Evolutionary conservation across 2,888 invertebrate genomes (phyloP), one percentile per base, ranked within the genome.

Genomic region (Meloe dianella): DNA sequence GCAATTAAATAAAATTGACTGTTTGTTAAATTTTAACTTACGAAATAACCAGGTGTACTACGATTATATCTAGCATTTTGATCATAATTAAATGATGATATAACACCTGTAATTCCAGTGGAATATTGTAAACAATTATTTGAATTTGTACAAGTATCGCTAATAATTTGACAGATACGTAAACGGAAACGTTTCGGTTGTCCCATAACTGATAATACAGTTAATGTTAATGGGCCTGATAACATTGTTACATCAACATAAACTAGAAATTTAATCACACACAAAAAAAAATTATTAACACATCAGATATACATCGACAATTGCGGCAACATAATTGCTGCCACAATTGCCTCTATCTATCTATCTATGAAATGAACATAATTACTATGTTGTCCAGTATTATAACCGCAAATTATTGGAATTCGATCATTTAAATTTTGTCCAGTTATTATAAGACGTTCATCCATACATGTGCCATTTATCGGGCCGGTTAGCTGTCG

Each of bases 1-100:
- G 10, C 10, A 17, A 41, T 17, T 41, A 6, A 41, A 41, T 41
- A 12, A 17, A 2, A 41, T n/a, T 41, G 10, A n/a, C 7, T 7
- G n/a, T 2, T 17, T 17, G 17, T 51, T 51, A 1, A 41, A 20
- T 20, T 6, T n/a, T 20, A 65, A 80, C 85, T 82, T 84, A 91
- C 91, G 76, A 90, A 85, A 80, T 91, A 91, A 66, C 87, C 87
- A 0, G 89, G 87, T 29, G 79, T 79, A 72, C 87, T 87, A 63
- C 87, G 78, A 57, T 87, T 86, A 1, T 86, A 85, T 24, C 86
- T 86, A 0, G 88, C 86, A 59, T 85, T 85, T 66, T 87, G 85
- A 57, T 89, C 87, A 76, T 92, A 92, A 79, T 92, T 93, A 77
- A 92, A 92, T 0, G 91, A 91, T 77, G 90, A 88, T 17, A 93